Conservation (phyloP, 2,888 invertebrate species). For the Stenolophus ochropezus region DNA sequence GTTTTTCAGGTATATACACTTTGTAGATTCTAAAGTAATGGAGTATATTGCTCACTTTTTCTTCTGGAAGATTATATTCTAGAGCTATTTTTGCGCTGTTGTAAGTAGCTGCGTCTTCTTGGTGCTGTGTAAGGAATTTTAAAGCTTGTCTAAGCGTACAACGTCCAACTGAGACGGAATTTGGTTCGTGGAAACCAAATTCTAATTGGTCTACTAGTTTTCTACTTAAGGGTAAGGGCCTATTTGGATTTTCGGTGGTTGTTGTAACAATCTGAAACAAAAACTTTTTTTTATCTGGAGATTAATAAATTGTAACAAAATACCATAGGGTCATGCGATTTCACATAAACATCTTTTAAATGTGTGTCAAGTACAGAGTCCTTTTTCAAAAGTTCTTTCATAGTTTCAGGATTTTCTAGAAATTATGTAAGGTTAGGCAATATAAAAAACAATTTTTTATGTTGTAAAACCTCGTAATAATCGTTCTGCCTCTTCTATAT, state of each 20-base stretch:
- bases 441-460: slow-evolving; percentile 10
- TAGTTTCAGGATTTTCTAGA: slow-evolving; percentile 78
- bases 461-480: slow-evolving; percentile 75
- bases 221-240: slow-evolving; percentile 78
- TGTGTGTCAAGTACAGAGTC: slow-evolving; percentile 78
- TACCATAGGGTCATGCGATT: slow-evolving; percentile 75
- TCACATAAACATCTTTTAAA: slow-evolving; percentile 84
- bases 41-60: slow-evolving; percentile 78
- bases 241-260: slow-evolving; percentile 69
- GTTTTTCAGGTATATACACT: slow-evolving; percentile 77
- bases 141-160: slow-evolving; percentile 80
- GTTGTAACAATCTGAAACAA: slow-evolving; percentile 59
- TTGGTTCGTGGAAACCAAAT: slow-evolving; percentile 82
- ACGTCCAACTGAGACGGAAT: slow-evolving; percentile 77
- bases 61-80: slow-evolving; percentile 81
- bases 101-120: slow-evolving; percentile 77
- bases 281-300: no score
- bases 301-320: slow-evolving; percentile 49
- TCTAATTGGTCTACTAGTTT: slow-evolving; percentile 75
- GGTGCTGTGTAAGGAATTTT: slow-evolving; percentile 80
- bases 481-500: slow-evolving; percentile 79
- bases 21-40: slow-evolving; percentile 82
- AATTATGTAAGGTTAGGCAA: slow-evolving; percentile 37
- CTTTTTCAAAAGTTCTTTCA: slow-evolving; percentile 79
- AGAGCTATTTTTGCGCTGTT: slow-evolving; percentile 78